A percentile compares a stretch with the other conserved stretches of the same genome.
Evolutionary conservation across 2,113 vertebrate species (phyloP).

Genomic region (Nyctibius bracteatus): DNA sequence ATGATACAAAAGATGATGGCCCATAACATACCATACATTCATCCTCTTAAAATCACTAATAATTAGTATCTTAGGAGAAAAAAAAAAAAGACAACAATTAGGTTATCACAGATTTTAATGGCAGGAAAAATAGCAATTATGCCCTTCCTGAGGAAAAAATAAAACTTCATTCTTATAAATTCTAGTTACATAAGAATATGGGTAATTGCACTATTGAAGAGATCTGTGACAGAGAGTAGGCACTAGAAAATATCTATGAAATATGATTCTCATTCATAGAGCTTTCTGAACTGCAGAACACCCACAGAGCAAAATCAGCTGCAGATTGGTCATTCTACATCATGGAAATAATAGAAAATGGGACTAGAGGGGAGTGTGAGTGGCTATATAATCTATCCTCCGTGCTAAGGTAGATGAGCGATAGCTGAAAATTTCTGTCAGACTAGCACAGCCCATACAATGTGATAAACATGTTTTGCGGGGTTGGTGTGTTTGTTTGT

Average conservation of each 20-base stretch:
- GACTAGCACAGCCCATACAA: background rate
- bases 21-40: background rate
- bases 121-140: background rate
- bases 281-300: conserved; percentile 25
- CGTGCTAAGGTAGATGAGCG: background rate
- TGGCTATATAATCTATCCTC: conserved; percentile 1
- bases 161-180: background rate
- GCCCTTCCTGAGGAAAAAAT: background rate
- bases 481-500: background rate
- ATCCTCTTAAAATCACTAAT: background rate
- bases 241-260: conserved; percentile 45
- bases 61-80: background rate
- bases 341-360: conserved; percentile 45
- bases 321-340: conserved; percentile 19
- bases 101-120: background rate
- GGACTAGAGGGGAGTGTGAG: background rate
- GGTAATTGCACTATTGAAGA: conserved; percentile 28
- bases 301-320: conserved; percentile 47
- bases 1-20: background rate
- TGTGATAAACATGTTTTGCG: accelerated
- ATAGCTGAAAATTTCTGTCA: background rate
- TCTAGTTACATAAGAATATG: conserved; percentile 26
- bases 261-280: conserved; percentile 46
- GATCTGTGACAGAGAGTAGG: conserved; percentile 22
- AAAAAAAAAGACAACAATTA: background rate